Evolutionary conservation across 2,797 vertebrate species (phyloP), one percentile per base, ranked within the genome.

Genomic region (Anas acuta): DNA sequence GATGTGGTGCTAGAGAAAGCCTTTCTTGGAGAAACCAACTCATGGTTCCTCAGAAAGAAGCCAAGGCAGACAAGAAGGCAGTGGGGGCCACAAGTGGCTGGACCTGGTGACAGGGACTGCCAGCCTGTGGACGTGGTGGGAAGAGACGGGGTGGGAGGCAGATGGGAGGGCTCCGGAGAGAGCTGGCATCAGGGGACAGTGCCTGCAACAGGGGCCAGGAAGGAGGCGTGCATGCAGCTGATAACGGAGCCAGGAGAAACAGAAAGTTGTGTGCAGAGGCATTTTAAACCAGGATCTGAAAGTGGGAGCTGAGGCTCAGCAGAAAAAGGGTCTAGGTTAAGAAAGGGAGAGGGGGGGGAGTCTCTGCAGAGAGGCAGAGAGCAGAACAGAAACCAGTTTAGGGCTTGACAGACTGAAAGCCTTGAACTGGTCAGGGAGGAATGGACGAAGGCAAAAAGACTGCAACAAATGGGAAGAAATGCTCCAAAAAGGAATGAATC

Each of bases 271-370:
- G 23, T 5, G 1, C 23, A 79, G 30, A 72, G 19, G 4, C 4
- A 8, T 74, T 84, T 89, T 74, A 87, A 94, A 71, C 21, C 3
- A 74, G 28, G 53, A 69, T 11, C 19, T 60, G 57, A 51, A 88
- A 67, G 7, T 37, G 39, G 7, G 11, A 74, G 10, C 28, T 87
- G 32, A 51, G 45, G 13, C 7, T 64, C 8, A 47, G n/a, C 20
- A 90, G 32, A 51, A 13, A 83, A 71, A 47, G 9, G 1, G 32
- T 51, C 22, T 57, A 86, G 9, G 7, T 30, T 53, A 77, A 77
- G 21, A 79, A 22, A 39, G 5, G 11, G 6, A 19, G 8, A 12
- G 15, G 1, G 17, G 1, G 0, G 17, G 1, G 2, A 23, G 3
- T 41, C 17, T 57, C 20, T 13, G 2, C 28, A 61, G 20, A 70